Evolutionary conservation across 2,113 vertebrate species (phyloP).

Genomic region (Alectura lathami): DNA sequence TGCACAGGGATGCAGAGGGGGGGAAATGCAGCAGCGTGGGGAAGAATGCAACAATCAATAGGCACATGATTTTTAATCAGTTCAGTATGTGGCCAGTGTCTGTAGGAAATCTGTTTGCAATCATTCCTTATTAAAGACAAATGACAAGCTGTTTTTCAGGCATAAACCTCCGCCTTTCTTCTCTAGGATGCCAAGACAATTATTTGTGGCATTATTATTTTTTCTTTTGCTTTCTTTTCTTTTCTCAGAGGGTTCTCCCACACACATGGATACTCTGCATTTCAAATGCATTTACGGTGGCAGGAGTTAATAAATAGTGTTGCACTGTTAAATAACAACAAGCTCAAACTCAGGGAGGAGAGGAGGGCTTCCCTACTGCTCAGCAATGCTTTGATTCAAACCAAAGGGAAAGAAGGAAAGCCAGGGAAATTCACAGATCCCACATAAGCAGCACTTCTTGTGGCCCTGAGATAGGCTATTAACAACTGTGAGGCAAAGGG

Average conservation of each 20-base stretch:
- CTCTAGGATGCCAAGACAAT: conserved; percentile 16
- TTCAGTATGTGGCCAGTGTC: not conserved
- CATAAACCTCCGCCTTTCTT: conserved; percentile 37
- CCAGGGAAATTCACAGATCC: not conserved
- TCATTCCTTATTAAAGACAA: not conserved
- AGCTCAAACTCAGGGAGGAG: not conserved
- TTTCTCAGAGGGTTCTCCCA: conserved; percentile 12
- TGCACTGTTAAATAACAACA: conserved; percentile 44
- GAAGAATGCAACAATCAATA: not conserved
- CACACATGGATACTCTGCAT: conserved; percentile 30
- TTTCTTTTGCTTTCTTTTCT: not conserved
- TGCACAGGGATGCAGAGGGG: not conserved
- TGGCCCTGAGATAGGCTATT: not conserved
- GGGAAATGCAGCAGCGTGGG: not conserved
- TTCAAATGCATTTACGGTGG: not conserved
- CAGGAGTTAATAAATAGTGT: conserved; percentile 43
- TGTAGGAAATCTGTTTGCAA: conserved; percentile 51
- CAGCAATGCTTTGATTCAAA: not conserved
- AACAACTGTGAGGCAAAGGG: not conserved
- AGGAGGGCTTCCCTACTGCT: conserved; percentile 28
- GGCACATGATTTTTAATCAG: not conserved
- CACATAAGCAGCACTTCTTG: not conserved
- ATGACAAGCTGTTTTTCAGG: conserved; percentile 51
- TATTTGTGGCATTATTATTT: not conserved
- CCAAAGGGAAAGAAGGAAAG: not conserved